Evolutionary conservation across 2,113 vertebrate species (phyloP), one percentile per base, ranked within the genome.

Genomic region (Protobothrops flavoviridis): DNA sequence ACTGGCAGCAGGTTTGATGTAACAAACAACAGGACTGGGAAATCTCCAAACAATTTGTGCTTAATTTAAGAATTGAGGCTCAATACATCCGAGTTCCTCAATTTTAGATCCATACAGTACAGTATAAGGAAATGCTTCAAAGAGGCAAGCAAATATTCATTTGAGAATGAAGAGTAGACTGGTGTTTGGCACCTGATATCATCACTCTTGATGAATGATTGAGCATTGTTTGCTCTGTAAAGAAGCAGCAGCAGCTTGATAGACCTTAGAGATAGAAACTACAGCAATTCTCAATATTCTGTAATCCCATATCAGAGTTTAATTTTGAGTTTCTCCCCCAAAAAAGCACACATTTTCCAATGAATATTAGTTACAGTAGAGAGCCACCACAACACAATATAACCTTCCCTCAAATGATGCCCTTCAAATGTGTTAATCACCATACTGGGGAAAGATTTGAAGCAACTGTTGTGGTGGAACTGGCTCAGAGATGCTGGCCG

Each of bases 11-110:
- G 24, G 92, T 94, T 57, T 93, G 93, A 92, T 74, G 52, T 2
- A 95, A 93, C 91, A 89, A 94, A 93, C 91, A 94, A 29, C 90
- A 95, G 20, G 45, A 57, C 64, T 94, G 90, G 85, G 96, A 96
- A 95, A 93, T 85, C 90, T 95, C 94, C 94, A 93, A 90, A 89
- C 39, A 95, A 96, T 96, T 94, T 92, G 95, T 94, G 90, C 94
- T 96, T 94, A 94, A 96, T 94, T 96, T 91, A 95, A 94, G 87
- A 96, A 96, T 85, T 59, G 0, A 10, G 90, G 10, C 74, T 0
- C 92, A 95, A 94, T 88, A 94, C 90, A 56, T 91, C 74, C 39
- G 74, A 93, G 94, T 95, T 94, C 95, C 74, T 85, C 93, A 91
- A 95, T 96, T 56, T 94, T 94, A 95, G 94, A 92, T 55, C 90